Evolutionary conservation across 2,113 vertebrate genomes (phyloP), one percentile per base, ranked within the genome.

Genomic region (Otocyon megalotis): DNA sequence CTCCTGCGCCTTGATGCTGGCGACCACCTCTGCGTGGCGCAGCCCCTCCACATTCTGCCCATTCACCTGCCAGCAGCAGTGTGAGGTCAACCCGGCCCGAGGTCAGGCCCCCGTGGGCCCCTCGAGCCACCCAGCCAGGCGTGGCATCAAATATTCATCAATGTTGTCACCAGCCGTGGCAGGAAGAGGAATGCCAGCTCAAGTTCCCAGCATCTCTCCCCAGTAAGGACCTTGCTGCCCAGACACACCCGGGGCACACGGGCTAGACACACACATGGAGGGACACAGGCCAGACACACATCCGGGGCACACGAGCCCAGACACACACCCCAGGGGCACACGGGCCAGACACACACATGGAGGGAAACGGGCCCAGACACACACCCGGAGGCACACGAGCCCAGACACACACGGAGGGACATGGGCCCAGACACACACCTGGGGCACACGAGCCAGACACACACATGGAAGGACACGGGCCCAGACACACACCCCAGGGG

Each of bases 11-110:
- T 99, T 99, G 89, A 99, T 99, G 86, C 99, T 98, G 11, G 99
- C 98, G 83, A 99, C 99, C 1, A 99, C 99, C 97, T 99, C 99
- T 0, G 99, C 98, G 60, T 99, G 99, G 95, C 98, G 99, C 98
- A 99, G 98, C 1, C 99, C 99, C 60, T 99, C 99, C 48, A 99
- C 98, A 0, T 99, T 99, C 15, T 99, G 98, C 35, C 99, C 99
- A 0, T 99, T 99, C 96, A 99, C 99, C 99, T 99, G 98, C 83
- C 94, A 0, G 60, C 93, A 3, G 35, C 62, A 88, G 56, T 65
- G 62, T 2, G 8, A 77, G 67, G 35, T 96, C 93, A 97, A 88
- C 35, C 17, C 28, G 17, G 11, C 91, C 86, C 7, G 32, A 67
- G 62, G 43, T 54, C 53, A 35, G 92, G 74, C 53, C 95, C 95